These are phyloP conservation scores for Acleris emargana DNA, from an alignment of 2,888 invertebrate species.

Conservation along the genomic window DNA sequence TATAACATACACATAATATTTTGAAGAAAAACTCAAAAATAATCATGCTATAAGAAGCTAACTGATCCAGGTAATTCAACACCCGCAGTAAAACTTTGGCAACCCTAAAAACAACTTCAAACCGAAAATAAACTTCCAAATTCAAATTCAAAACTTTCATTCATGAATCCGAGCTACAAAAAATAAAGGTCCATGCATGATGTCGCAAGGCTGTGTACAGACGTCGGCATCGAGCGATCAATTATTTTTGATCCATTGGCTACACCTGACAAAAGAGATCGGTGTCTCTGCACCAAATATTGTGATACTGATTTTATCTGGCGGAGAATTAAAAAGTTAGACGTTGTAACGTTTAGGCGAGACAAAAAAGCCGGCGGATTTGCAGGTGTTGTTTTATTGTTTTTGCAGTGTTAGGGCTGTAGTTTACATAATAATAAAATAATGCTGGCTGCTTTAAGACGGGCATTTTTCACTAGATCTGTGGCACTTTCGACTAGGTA, in stretches of 20 bases:
- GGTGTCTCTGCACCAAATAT: conserved; percentile 67
- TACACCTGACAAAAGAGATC: conserved; percentile 58
- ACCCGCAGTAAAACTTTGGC: too few relatives aligned
- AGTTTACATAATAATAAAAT: too few relatives aligned
- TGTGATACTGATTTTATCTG: conserved; percentile 77
- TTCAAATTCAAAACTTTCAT: conserved; percentile 12
- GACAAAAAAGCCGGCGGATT: conserved; percentile 8
- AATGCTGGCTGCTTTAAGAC: too few relatives aligned
- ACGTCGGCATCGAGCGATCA: conserved; percentile 60
- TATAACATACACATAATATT: too few relatives aligned
- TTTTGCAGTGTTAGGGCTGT: too few relatives aligned
- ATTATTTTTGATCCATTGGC: conserved; percentile 79
- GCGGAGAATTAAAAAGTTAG: conserved; percentile 39
- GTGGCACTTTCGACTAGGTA: too few relatives aligned
- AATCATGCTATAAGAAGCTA: too few relatives aligned
- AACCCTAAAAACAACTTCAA: background rate
- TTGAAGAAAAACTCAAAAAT: too few relatives aligned
- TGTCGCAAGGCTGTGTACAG: conserved; percentile 50
- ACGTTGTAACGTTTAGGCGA: background rate
- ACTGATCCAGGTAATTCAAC: too few relatives aligned
- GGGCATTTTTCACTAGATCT: too few relatives aligned
- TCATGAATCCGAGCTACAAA: conserved; percentile 17
- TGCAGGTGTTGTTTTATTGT: too few relatives aligned
- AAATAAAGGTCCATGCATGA: conserved; percentile 17
- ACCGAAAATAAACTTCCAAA: background rate